Evolutionary conservation across 2,797 vertebrate genomes (phyloP).

Genomic region (Melanogrammus aeglefinus): DNA sequence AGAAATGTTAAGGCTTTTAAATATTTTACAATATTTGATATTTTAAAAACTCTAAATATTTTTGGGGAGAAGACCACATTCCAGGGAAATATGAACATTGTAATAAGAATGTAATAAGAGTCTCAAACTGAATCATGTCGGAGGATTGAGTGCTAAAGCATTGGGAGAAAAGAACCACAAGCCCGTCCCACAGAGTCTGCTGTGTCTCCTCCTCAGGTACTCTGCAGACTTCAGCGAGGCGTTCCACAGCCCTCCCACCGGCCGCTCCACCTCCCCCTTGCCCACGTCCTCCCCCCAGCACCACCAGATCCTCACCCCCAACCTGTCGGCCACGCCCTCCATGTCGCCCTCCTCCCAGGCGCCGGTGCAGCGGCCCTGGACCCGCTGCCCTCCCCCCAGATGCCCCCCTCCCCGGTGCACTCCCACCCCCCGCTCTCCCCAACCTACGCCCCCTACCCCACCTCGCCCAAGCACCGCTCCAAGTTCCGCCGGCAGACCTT

Average conservation of each 20-base stretch:
- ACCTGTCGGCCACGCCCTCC: constrained; percentile 64
- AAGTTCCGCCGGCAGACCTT: constrained; percentile 76
- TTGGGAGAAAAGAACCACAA: too few species aligned
- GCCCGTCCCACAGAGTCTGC: not conserved
- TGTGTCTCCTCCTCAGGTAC: constrained; percentile 52
- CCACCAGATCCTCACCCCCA: constrained; percentile 69
- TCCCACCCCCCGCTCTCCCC: constrained; percentile 74
- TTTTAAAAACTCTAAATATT: too few species aligned
- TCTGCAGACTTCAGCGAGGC: constrained; percentile 69
- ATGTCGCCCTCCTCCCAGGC: constrained; percentile 66
- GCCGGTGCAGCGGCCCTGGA: constrained; percentile 14
- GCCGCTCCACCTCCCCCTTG: constrained; percentile 68
- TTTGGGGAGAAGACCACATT: too few species aligned
- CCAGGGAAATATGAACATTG: too few species aligned
- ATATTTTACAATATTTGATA: too few species aligned
- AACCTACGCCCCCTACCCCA: constrained; percentile 73
- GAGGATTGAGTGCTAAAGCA: too few species aligned
- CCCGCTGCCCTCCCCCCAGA: constrained; percentile 21
- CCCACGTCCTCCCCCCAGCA: constrained; percentile 73
- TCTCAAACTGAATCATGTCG: too few species aligned
- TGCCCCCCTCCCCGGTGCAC: constrained; percentile 37
- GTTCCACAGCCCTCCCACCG: constrained; percentile 67
- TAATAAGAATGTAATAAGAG: too few species aligned
- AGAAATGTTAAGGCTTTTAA: too few species aligned
- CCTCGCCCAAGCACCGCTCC: constrained; percentile 79